Evolutionary conservation across 2,888 invertebrate species (phyloP), one percentile per base, ranked within the genome.

Genomic region (Drosophila antonietae): DNA sequence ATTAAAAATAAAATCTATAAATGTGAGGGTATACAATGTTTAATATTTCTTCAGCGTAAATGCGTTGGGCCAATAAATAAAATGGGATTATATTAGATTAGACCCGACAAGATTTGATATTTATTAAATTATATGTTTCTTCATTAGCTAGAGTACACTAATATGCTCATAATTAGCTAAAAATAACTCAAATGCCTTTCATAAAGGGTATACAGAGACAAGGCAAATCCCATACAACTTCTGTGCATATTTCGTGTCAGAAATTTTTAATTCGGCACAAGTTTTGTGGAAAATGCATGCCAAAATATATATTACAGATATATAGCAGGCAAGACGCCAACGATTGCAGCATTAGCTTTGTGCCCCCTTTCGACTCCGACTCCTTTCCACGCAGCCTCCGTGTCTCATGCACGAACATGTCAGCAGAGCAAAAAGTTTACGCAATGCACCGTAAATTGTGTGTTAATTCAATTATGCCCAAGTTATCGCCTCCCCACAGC

Each of bases 401-500:
- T 47, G 33, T 8, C 14, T n/a, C 55, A 28, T n/a, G 6, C 53
- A n/a, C 55, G 39, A 65, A 66, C 62, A 60, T 60, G 65, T 65
- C 55, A 67, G 58, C 57, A 63, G 44, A 77, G 86, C 80, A 83
- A 73, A 71, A 85, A 87, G 87, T 88, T 87, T 85, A 85, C 81
- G 80, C 90, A 90, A 89, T 90, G 88, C 83, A 83, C 81, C 83
- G 88, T 88, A 86, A 90, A 89, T 83, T 89, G 90, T 90, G 90
- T 90, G 90, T 89, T 90, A 90, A 90, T 90, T 90, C 90, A 90
- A 90, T 90, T 90, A 90, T 86, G 79, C 60, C 66, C 74, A 78
- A 73, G 72, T 79, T 79, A 77, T 78, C 75, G 75, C 78, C 77
- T 78, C 68, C 66, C 72, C 68, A 63, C 60, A 73, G 73, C 62